Evolutionary conservation across 2,888 invertebrate genomes (phyloP).

Genomic region (Oscheius onirici): DNA sequence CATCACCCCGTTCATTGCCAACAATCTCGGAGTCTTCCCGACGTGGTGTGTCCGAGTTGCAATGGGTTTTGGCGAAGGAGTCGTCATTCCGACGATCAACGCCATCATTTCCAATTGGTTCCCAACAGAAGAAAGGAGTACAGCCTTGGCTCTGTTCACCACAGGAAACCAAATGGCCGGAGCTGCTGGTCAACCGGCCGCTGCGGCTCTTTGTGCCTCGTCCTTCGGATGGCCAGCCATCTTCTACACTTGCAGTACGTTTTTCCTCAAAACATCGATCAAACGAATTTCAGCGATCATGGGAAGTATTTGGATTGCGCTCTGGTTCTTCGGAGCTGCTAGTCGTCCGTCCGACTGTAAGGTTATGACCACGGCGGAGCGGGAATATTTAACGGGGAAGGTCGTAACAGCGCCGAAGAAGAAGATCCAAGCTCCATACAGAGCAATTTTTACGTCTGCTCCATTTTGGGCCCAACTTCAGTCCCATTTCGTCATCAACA

Average conservation of each 20-base stretch:
- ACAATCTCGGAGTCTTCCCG: constrained; percentile 44
- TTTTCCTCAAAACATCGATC: background rate
- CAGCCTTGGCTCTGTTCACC: constrained; percentile 58
- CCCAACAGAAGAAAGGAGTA: constrained; percentile 58
- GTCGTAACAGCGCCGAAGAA: constrained; percentile 32
- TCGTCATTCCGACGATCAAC: constrained; percentile 62
- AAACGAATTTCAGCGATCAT: constrained; percentile 38
- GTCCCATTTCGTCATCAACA: constrained; percentile 53
- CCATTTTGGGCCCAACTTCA: constrained; percentile 49
- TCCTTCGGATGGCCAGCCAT: constrained; percentile 58
- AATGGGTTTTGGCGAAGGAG: constrained; percentile 64
- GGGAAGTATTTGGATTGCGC: constrained; percentile 40
- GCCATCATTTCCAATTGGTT: constrained; percentile 63
- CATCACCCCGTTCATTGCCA: constrained; percentile 57
- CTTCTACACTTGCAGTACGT: constrained; percentile 58
- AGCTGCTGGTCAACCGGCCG: constrained; percentile 56
- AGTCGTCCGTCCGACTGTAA: constrained; percentile 53
- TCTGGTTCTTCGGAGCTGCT: constrained; percentile 42
- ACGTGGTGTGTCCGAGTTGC: constrained; percentile 57
- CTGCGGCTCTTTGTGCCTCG: constrained; percentile 56
- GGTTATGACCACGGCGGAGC: constrained; percentile 47
- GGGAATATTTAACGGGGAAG: constrained; percentile 45
- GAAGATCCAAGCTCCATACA: constrained; percentile 37
- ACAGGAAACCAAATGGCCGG: constrained; percentile 59
- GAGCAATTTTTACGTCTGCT: constrained; percentile 43